Conservation (phyloP, 2,888 invertebrate genomes). For the Pimpla rufipes region DNA sequence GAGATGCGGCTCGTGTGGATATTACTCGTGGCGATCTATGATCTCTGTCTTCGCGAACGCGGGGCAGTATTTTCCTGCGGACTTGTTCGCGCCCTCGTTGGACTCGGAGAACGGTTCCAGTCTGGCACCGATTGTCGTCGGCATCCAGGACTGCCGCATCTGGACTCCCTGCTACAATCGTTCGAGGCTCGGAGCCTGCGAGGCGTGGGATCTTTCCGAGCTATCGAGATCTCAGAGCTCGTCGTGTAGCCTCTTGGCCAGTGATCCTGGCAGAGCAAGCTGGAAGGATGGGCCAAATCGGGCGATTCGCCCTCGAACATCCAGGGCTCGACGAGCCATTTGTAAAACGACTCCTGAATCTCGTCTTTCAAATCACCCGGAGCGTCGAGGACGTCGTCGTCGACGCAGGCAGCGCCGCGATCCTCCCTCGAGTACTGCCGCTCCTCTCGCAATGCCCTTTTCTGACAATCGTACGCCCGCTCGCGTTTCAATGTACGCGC, state of each 20-base stretch:
- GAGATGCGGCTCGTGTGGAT: not conserved
- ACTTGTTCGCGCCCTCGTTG: constrained; percentile 30
- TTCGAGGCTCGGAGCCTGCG: constrained; percentile 46
- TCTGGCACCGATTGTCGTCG: constrained; percentile 26
- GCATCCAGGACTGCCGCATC: constrained; percentile 37
- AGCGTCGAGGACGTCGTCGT: constrained; percentile 33
- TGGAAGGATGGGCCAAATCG: not conserved
- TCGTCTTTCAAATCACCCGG: constrained; percentile 50
- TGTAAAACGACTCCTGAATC: constrained; percentile 64
- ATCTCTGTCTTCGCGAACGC: constrained; percentile 47
- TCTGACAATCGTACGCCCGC: constrained; percentile 48
- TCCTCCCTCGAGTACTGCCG: constrained; percentile 45
- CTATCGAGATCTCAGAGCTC: constrained; percentile 8
- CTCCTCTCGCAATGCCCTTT: constrained; percentile 30
- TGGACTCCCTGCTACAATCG: constrained; percentile 73
- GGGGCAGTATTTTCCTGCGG: constrained; percentile 6
- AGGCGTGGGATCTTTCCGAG: constrained; percentile 20
- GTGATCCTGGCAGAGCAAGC: not conserved
- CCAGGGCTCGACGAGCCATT: constrained; percentile 69
- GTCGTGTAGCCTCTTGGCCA: not conserved
- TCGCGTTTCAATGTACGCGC: constrained; percentile 50
- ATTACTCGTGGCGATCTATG: not conserved
- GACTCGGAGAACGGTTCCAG: constrained; percentile 6
- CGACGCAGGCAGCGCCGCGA: constrained; percentile 66
- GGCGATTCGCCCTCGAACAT: constrained; percentile 35